Evolutionary conservation across 2,113 vertebrate species (phyloP).

Genomic region (Dipodomys merriami): DNA sequence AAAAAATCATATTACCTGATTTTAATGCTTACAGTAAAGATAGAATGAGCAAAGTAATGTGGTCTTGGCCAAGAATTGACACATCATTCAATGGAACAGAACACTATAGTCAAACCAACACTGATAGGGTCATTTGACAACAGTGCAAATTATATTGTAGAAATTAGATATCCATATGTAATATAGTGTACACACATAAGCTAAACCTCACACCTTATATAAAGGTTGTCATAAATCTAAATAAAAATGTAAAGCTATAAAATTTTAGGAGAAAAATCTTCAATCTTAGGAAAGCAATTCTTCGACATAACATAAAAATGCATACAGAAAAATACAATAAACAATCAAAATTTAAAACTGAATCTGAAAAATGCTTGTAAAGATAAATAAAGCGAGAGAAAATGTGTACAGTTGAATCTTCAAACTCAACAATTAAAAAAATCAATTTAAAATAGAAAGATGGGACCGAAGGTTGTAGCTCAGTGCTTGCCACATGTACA

Average conservation of each 20-base stretch:
- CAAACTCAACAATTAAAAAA: background rate
- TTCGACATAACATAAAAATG: constrained; percentile 24
- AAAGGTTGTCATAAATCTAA: background rate
- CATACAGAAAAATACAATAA: constrained; percentile 9
- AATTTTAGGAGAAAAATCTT: background rate
- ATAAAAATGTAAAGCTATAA: constrained; percentile 4
- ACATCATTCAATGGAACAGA: background rate
- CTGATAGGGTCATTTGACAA: background rate
- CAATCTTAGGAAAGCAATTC: background rate
- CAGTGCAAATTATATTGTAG: background rate
- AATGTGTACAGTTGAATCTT: background rate
- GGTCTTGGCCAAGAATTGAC: background rate
- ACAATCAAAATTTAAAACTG: constrained; percentile 3
- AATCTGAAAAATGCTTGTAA: constrained; percentile 8
- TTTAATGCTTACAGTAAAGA: constrained; percentile 43
- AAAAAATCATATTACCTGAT: background rate
- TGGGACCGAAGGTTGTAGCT: background rate
- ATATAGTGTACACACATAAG: background rate
- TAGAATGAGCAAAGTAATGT: constrained; percentile 21
- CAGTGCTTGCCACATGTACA: background rate
- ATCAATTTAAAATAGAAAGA: background rate
- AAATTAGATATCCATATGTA: background rate
- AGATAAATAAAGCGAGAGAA: background rate
- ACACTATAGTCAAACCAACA: background rate
- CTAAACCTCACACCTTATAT: background rate